Percentiles rank a stretch among this genome's conserved stretches.
phyloP scores from a whole-genome alignment of 2,797 vertebrate species.

The Gymnodraco acuticeps region DNA sequence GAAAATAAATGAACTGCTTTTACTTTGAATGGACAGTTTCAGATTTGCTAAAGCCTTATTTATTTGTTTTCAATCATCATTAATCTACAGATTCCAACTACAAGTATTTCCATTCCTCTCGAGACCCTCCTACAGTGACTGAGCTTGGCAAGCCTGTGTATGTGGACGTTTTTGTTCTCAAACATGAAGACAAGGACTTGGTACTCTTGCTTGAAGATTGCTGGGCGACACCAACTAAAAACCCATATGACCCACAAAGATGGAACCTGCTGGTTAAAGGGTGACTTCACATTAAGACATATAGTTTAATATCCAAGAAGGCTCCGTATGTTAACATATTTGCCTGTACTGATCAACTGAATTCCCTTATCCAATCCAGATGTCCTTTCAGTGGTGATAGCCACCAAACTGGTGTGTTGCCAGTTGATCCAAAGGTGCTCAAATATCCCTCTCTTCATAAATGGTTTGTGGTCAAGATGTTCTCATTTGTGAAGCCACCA shows the following conservation, averaged over 20 bases:
- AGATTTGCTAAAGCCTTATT: not conserved
- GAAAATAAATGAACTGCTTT: not conserved
- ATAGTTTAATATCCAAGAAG: not conserved
- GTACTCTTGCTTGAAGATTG: slow-evolving; percentile 66
- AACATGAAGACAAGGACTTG: slow-evolving; percentile 61
- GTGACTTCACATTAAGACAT: slow-evolving; percentile 10
- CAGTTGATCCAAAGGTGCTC: slow-evolving; percentile 46
- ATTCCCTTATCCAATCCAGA: slow-evolving; percentile 41
- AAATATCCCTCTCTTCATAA: slow-evolving; percentile 68
- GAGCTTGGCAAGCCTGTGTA: slow-evolving; percentile 66
- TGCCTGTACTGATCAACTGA: not conserved
- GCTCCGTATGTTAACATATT: not conserved
- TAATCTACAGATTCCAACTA: slow-evolving; percentile 65
- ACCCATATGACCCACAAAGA: slow-evolving; percentile 58
- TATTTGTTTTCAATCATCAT: not conserved
- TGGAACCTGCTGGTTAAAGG: slow-evolving; percentile 71
- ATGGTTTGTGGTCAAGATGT: slow-evolving; percentile 68
- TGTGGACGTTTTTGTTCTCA: slow-evolving; percentile 70
- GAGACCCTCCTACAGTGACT: slow-evolving; percentile 14
- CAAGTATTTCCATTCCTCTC: slow-evolving; percentile 58
- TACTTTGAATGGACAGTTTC: not conserved
- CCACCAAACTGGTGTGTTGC: slow-evolving; percentile 53
- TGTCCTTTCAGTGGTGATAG: slow-evolving; percentile 67
- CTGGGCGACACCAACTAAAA: slow-evolving; percentile 70
- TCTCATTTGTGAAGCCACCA: slow-evolving; percentile 65